Conservation (phyloP, 2,888 invertebrate species). For the Gymnosoma rotundatum region DNA sequence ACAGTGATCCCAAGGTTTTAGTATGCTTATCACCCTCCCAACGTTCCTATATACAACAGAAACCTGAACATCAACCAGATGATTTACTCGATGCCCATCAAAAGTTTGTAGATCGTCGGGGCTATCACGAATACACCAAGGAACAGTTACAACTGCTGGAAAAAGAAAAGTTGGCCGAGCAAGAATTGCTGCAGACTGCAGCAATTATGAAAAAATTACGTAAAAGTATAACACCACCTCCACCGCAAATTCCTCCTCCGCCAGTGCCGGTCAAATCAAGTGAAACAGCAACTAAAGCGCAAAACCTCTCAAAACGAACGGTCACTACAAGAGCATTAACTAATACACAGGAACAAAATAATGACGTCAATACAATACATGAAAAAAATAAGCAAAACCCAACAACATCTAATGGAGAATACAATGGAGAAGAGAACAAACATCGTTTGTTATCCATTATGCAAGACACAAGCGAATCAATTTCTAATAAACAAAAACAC, state of each 20-base stretch:
- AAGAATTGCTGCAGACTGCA: constrained; percentile 77
- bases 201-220: constrained; percentile 79
- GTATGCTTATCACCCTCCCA: constrained; percentile 90
- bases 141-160: constrained; percentile 78
- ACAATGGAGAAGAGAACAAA: constrained; percentile 82
- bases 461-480: constrained; percentile 81
- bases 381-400: constrained; percentile 71
- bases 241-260: constrained; percentile 78
- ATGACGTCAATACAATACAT: constrained; percentile 73
- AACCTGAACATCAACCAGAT: constrained; percentile 83
- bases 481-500: constrained; percentile 45
- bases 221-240: constrained; percentile 79
- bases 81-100: constrained; percentile 87
- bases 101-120: constrained; percentile 87
- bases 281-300: constrained; percentile 77
- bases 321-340: constrained; percentile 47
- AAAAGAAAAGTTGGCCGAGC: constrained; percentile 75
- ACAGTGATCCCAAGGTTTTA: constrained; percentile 85
- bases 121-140: constrained; percentile 83
- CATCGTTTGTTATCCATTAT: constrained; percentile 86
- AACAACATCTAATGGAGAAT: constrained; percentile 52
- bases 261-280: constrained; percentile 79
- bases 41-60: constrained; percentile 84
- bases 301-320: constrained; percentile 68
- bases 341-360: constrained; percentile 55